These are phyloP conservation scores for Ommatoiulus sabulosus DNA, from an alignment of 2,888 invertebrate genomes.

Conservation along the genomic window DNA sequence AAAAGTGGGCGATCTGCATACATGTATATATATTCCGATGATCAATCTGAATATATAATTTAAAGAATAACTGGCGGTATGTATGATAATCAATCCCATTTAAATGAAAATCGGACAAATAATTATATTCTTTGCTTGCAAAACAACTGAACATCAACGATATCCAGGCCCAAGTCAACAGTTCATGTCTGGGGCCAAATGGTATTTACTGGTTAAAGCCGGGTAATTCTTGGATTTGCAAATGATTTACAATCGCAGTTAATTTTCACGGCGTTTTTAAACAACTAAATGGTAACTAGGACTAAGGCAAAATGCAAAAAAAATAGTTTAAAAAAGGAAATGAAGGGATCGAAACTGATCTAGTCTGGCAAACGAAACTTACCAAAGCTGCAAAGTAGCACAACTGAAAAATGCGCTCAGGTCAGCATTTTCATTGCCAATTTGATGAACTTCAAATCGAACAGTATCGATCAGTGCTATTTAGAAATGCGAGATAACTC, in stretches of 20 bases:
- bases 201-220: too few species aligned
- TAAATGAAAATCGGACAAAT: too few species aligned
- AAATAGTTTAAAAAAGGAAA: neutral
- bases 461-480: neutral
- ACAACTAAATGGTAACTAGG: neutral
- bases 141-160: too few species aligned
- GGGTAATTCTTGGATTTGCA: neutral
- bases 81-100: too few species aligned
- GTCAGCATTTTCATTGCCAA: conserved; percentile 1
- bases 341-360: neutral
- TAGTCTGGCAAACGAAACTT: neutral
- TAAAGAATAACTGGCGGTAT: too few species aligned
- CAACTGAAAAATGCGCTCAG: neutral
- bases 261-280: neutral
- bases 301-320: neutral
- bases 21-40: too few species aligned
- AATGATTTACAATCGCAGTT: neutral
- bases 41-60: too few species aligned
- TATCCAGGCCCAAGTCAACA: too few species aligned
- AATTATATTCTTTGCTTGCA: too few species aligned
- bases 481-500: neutral
- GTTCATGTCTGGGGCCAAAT: too few species aligned
- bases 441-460: neutral
- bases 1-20: too few species aligned
- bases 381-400: neutral